A percentile compares a stretch with the other conserved stretches of the same genome.
Evolutionary conservation across 2,888 invertebrate species (phyloP).

Genomic region (Brenthis daphne): DNA sequence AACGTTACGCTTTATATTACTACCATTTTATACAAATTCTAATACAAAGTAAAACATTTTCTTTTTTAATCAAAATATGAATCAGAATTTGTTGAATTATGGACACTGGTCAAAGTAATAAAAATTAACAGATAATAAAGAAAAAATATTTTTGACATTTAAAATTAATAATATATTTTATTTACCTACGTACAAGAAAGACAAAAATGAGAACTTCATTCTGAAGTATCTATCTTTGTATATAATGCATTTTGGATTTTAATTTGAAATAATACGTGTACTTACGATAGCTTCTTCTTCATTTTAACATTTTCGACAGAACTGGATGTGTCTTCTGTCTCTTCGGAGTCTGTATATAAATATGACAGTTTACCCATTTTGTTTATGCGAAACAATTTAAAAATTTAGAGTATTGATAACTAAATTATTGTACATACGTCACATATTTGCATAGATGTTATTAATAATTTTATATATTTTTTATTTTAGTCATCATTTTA

Average conservation of each 20-base stretch:
- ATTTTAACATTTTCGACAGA: conserved; percentile 58
- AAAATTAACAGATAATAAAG: not conserved
- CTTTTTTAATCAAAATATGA: too few species aligned
- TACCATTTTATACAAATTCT: too few species aligned
- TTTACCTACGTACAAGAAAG: too few species aligned
- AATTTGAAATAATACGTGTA: not conserved
- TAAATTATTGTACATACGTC: not conserved
- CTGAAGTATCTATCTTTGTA: not conserved
- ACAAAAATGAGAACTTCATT: too few species aligned
- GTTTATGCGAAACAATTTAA: conserved; percentile 36
- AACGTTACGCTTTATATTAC: too few species aligned
- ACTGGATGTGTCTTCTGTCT: conserved; percentile 57
- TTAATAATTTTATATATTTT: not conserved
- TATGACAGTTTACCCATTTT: conserved; percentile 59
- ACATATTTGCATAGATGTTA: not conserved
- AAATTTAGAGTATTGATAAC: not conserved
- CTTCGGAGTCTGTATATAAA: conserved; percentile 54
- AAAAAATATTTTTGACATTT: not conserved
- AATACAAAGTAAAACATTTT: too few species aligned
- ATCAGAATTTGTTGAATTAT: too few species aligned
- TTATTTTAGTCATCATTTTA: too few species aligned
- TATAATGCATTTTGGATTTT: not conserved
- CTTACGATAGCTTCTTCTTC: conserved; percentile 49
- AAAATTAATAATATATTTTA: not conserved
- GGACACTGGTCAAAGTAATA: too few species aligned